Conservation (phyloP, 2,888 invertebrate genomes). For the Sylvicola fuscatus region DNA sequence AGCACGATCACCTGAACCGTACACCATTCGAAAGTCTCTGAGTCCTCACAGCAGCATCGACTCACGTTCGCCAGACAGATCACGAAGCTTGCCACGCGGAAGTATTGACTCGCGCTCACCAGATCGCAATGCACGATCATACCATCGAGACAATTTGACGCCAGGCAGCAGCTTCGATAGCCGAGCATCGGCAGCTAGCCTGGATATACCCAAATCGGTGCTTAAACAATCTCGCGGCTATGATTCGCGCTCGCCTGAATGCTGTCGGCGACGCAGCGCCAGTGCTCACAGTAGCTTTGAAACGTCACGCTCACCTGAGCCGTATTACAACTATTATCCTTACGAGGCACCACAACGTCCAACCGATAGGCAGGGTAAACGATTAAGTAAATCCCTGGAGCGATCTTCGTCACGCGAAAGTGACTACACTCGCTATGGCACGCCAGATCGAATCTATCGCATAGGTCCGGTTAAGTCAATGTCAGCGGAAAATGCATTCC, state of each 20-base stretch:
- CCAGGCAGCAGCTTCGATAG: constrained; percentile 24
- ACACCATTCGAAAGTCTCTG: constrained; percentile 16
- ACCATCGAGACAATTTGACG: constrained; percentile 9
- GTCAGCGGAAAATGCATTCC: constrained; percentile 23
- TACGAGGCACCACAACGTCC: constrained; percentile 11
- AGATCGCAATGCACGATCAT: constrained; percentile 12
- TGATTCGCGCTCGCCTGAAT: constrained; percentile 16
- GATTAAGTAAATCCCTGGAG: constrained; percentile 23
- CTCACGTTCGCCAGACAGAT: constrained; percentile 18
- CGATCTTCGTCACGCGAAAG: constrained; percentile 22
- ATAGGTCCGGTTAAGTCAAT: constrained; percentile 21
- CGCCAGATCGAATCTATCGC: constrained; percentile 21
- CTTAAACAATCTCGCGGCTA: constrained; percentile 16
- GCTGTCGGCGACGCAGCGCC: constrained; percentile 17
- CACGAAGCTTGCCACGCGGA: constrained; percentile 17
- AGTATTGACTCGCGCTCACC: constrained; percentile 24
- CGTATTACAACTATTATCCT: constrained; percentile 23
- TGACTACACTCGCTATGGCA: constrained; percentile 18
- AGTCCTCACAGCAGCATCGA: constrained; percentile 18
- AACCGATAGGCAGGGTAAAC: constrained; percentile 10
- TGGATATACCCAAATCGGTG: constrained; percentile 15
- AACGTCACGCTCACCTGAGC: constrained; percentile 15
- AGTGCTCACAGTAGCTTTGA: constrained; percentile 24
- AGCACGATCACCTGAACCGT: constrained; percentile 21
- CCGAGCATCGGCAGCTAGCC: constrained; percentile 19